phyloP scores from a whole-genome alignment of 1,140 invertebrate genomes.

The Dolichoris vasculosae region DNA sequence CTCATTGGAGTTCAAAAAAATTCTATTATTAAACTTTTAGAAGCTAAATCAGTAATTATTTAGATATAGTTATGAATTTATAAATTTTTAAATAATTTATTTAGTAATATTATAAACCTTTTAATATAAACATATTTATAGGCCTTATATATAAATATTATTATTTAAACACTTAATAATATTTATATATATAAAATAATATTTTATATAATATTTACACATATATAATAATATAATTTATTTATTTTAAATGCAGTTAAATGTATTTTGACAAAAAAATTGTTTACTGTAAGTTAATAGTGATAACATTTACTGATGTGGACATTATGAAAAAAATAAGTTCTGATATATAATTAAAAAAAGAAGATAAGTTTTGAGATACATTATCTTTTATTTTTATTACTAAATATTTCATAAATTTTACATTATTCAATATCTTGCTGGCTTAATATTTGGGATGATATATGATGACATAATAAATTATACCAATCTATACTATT shows the following conservation, averaged over 20 bases:
- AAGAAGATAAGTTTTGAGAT: not conserved
- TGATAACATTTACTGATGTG: not conserved
- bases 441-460: not conserved
- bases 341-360: not conserved
- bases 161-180: too few species aligned
- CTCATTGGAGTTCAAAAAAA: not conserved
- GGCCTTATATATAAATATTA: too few species aligned
- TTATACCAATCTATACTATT: not conserved
- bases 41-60: constrained; percentile 4
- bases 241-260: not conserved
- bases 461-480: not conserved
- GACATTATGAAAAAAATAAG: not conserved
- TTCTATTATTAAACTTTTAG: not conserved
- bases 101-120: too few species aligned
- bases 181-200: too few species aligned
- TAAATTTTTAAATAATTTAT: not conserved
- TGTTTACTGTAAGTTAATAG: not conserved
- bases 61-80: too few species aligned
- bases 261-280: not conserved
- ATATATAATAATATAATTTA: not conserved
- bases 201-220: too few species aligned
- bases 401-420: not conserved
- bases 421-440: not conserved
- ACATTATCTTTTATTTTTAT: constrained; percentile 26
- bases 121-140: too few species aligned